Conservation (phyloP, 2,797 vertebrate genomes). For the Syngnathus rostellatus region DNA sequence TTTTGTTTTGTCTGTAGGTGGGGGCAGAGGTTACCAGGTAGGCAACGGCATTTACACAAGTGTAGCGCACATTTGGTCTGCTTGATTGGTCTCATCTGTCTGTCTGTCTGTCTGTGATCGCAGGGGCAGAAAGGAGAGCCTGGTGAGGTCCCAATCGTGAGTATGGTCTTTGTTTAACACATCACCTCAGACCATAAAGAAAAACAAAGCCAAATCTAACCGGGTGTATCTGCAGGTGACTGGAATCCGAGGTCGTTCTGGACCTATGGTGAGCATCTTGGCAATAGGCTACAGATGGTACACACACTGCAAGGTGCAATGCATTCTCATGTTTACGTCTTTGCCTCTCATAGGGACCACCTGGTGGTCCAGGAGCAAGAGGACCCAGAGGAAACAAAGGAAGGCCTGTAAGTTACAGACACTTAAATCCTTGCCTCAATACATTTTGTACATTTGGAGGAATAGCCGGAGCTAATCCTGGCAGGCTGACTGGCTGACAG, state of each 20-base stretch:
- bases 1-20: slow-evolving; percentile 34
- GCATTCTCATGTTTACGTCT: not conserved
- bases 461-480: not conserved
- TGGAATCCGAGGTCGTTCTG: slow-evolving; percentile 84
- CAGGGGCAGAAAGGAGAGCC: slow-evolving; percentile 97
- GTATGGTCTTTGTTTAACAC: slow-evolving; percentile 41
- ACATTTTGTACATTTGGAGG: no score
- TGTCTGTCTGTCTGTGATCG: slow-evolving; percentile 9
- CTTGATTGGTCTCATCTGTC: not conserved
- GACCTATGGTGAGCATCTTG: slow-evolving; percentile 79
- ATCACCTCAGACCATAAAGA: no score
- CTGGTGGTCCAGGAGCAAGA: slow-evolving; percentile 83
- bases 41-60: slow-evolving; percentile 13
- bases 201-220: not conserved
- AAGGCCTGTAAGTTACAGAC: slow-evolving; percentile 78
- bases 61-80: not conserved
- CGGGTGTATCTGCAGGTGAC: slow-evolving; percentile 70
- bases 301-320: not conserved
- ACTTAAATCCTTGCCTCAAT: not conserved
- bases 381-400: slow-evolving; percentile 86
- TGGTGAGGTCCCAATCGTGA: slow-evolving; percentile 86
- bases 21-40: slow-evolving; percentile 80
- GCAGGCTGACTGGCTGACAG: no score
- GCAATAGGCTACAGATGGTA: not conserved
- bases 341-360: slow-evolving; percentile 75